phyloP scores from a whole-genome alignment of 2,797 vertebrate genomes.

The Sebastes elongatus region DNA sequence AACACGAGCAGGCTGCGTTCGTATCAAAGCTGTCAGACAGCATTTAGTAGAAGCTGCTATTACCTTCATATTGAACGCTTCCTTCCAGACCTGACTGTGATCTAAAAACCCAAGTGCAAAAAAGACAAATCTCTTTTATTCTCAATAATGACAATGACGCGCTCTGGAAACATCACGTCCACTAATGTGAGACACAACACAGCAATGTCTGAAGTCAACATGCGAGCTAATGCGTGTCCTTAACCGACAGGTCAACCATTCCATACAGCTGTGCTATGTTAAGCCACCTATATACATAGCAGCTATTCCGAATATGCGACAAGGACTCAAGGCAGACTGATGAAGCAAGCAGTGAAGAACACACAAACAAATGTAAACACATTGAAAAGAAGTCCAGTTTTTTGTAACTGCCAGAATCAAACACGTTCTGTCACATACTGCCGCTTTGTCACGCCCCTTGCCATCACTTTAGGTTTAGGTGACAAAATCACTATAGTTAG shows the following conservation, averaged over 20 bases:
- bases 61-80: conserved; percentile 36
- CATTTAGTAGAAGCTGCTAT: conserved; percentile 49
- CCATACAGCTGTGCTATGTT: conserved; percentile 2
- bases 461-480: too few relatives aligned
- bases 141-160: background rate
- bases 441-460: too few relatives aligned
- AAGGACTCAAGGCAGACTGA: background rate
- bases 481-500: too few relatives aligned
- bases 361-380: background rate
- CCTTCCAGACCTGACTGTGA: background rate
- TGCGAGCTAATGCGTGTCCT: background rate
- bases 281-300: conserved; percentile 15
- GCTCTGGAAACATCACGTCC: background rate
- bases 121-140: background rate
- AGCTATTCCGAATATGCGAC: conserved; percentile 19
- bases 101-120: background rate
- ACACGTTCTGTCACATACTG: too few relatives aligned
- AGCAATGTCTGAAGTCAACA: background rate
- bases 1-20: conserved; percentile 54
- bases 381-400: background rate
- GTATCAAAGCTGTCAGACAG: conserved; percentile 51
- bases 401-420: background rate
- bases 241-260: conserved; percentile 6
- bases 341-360: background rate
- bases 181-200: background rate